Evolutionary conservation across 2,113 vertebrate species (phyloP), one percentile per base, ranked within the genome.

Genomic region (Anser cygnoides): DNA sequence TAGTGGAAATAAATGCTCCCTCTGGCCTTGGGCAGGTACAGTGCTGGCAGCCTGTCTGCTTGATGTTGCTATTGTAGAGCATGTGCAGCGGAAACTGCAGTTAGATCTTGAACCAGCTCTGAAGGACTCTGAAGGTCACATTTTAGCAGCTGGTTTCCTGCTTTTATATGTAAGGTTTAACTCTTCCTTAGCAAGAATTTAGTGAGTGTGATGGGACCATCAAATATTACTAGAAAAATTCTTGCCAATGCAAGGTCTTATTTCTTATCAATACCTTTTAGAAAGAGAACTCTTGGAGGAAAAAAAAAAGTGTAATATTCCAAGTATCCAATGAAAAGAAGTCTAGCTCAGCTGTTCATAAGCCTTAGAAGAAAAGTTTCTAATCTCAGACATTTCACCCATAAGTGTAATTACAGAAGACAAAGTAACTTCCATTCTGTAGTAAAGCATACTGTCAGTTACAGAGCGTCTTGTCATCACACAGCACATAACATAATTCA

Each of bases 131-230:
- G 35, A 87, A 92, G 65, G 57, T 71, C 39, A 67, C 26, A 71
- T 91, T 85, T 80, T 35, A 83, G n/a, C 33, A 83, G 67, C 44
- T 70, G 37, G 8, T 71, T 92, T 93, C 92, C 92, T 95, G 49
- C 19, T 52, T 62, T 75, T 55, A 78, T 81, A 22, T 76, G 13
- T 5, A 55, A 25, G 6, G 4, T 63, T 96, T 91, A 95, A 87
- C 71, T 55, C 63, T 76, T 93, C 33, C 11, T 85, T 77, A 46
- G 13, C 10, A 85, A 21, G 39, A 81, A 54, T 70, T 75, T 52
- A 70, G 22, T 43, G 28, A 41, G 2, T 52, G 18, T 74, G 19
- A 92, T 75, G 29, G 50, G 23, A 68, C 5, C 6, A 2, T 39
- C 59, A 35, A 37, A 41, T 65, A 43, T 62, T 87, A 33, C 19